Percentiles rank a stretch among this genome's conserved stretches.
Evolutionary conservation across 2,797 vertebrate species (phyloP).

Genomic region (Sebastes alutus): DNA sequence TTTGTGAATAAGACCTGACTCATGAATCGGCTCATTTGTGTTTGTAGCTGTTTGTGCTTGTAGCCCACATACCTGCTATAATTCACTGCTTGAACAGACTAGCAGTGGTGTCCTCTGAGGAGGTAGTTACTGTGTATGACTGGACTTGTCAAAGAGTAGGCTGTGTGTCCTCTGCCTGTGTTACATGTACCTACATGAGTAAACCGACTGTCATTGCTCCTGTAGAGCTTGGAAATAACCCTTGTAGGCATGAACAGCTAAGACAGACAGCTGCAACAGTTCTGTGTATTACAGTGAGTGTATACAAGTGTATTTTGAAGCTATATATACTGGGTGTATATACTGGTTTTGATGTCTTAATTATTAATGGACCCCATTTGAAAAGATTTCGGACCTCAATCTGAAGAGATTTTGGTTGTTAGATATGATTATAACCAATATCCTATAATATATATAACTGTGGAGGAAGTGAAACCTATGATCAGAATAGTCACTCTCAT

Average conservation of each 20-base stretch:
- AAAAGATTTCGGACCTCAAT: too few relatives aligned
- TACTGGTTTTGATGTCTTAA: background rate
- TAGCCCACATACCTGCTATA: background rate
- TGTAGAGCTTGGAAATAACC: background rate
- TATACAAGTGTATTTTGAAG: background rate
- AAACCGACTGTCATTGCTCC: background rate
- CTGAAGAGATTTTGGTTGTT: too few relatives aligned
- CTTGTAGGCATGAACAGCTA: background rate
- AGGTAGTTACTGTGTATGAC: slow-evolving; percentile 23
- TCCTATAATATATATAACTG: too few relatives aligned
- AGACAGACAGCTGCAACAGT: background rate
- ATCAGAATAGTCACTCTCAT: too few relatives aligned
- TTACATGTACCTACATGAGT: slow-evolving; percentile 21
- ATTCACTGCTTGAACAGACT: slow-evolving; percentile 20
- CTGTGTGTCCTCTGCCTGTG: slow-evolving; percentile 23
- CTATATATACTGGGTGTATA: too few relatives aligned
- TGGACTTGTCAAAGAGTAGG: slow-evolving; percentile 25
- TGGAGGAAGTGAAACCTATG: too few relatives aligned
- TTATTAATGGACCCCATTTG: background rate
- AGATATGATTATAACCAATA: too few relatives aligned
- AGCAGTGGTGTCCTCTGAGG: slow-evolving; percentile 24
- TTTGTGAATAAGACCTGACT: background rate
- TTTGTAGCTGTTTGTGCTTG: slow-evolving; percentile 26
- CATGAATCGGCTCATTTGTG: background rate
- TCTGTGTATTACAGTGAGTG: background rate